Evolutionary conservation across 1,140 invertebrate genomes (phyloP), one percentile per base, ranked within the genome.

Genomic region (Vanessa tameamea): DNA sequence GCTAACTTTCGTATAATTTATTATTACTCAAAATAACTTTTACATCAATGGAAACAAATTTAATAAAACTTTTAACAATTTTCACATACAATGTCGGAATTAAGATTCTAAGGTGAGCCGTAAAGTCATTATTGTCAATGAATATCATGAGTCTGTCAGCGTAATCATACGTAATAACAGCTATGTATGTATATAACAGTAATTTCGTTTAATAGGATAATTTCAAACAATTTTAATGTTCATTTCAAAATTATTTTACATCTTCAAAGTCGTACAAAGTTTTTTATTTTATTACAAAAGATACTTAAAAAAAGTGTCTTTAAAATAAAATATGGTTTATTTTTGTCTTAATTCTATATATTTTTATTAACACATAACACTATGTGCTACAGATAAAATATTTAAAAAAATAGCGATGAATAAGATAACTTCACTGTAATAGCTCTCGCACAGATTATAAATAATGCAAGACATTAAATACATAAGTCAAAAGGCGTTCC

Each of bases 401-500:
- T 43, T 5, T 6, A 51, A 51, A 51, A 51, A 15, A 51, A 51
- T 51, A n/a, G 14, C 48, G 13, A 51, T 15, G 5, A 15, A 0
- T 9, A 15, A 51, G 6, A 51, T 51, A 13, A 51, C 4, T 13
- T 51, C 7, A 43, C 37, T 43, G 37, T 43, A 43, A 43, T 43
- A 43, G 37, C 37, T 43, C 37, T 43, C 37, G 37, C 37, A 43
- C 37, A 48, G 20, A 48, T 47, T 64, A 67, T 13, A 59, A 26
- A 59, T 51, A 51, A 51, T 43, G 7, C 37, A 43, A 51, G 48
- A 51, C 14, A 12, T 15, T 51, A 51, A 51, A 15, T 15, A n/a
- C 14, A 51, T 51, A 51, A n/a, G 48, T 43, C 51, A 69, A 59
- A 69, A 69, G 53, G 67, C 43, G 57, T 61, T 69, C 82, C 75